Evolutionary conservation across 2,888 invertebrate genomes (phyloP).

Genomic region (Cosmia trapezina): DNA sequence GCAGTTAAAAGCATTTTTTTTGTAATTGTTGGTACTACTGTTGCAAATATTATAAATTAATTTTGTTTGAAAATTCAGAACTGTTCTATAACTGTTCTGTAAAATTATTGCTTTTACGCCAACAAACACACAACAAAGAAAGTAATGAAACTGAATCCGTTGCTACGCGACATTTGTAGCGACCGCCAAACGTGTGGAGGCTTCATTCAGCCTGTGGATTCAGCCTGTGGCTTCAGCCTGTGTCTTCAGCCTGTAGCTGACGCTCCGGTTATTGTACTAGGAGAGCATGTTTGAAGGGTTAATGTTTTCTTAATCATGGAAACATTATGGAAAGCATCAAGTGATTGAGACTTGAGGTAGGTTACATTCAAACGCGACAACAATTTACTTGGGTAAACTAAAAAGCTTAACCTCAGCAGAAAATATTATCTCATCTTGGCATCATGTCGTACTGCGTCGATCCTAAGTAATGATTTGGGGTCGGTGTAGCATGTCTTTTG

Average conservation of each 20-base stretch:
- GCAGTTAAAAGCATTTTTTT: not conserved
- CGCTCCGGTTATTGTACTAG: not conserved
- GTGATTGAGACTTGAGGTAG: not conserved
- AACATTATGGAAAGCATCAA: not conserved
- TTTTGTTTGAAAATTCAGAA: not conserved
- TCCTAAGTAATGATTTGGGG: too few relatives aligned
- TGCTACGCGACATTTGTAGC: not conserved
- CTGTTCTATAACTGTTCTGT: not conserved
- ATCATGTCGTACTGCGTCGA: too few relatives aligned
- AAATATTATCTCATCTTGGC: too few relatives aligned
- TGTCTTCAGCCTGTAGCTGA: constrained; percentile 3
- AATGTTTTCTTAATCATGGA: not conserved
- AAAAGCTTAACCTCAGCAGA: too few relatives aligned
- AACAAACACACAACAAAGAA: too few relatives aligned
- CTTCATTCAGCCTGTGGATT: constrained; percentile 6
- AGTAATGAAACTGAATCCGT: not conserved
- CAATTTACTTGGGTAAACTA: not conserved
- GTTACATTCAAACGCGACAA: not conserved
- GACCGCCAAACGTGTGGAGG: constrained; percentile 5
- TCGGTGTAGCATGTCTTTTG: too few relatives aligned
- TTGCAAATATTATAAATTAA: not conserved
- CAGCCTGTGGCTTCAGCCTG: constrained; percentile 3
- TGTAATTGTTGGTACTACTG: not conserved
- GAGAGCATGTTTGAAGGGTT: not conserved
- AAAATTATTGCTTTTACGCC: too few relatives aligned